A percentile compares a stretch with the other conserved stretches of the same genome.
These are phyloP conservation scores for Calyptommatus sinebrachiatus DNA, from an alignment of 2,113 vertebrate species.

Conservation along the genomic window DNA sequence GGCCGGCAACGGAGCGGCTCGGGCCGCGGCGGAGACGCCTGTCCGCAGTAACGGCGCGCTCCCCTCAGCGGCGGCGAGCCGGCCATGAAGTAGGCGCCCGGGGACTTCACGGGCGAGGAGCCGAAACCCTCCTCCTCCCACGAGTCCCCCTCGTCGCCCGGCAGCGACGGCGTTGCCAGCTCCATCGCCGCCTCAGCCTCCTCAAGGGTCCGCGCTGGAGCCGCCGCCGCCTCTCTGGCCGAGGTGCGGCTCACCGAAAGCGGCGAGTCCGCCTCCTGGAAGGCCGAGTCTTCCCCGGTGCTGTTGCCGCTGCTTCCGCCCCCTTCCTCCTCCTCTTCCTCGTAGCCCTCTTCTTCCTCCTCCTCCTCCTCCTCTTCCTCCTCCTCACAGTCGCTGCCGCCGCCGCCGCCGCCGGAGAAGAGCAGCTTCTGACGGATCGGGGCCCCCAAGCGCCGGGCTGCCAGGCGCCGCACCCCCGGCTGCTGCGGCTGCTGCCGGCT, in stretches of 20 bases:
- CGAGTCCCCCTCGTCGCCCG: slow-evolving; percentile 77
- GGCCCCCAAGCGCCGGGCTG: slow-evolving; percentile 57
- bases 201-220: slow-evolving; percentile 62
- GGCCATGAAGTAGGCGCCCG: slow-evolving; percentile 69
- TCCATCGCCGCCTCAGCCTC: slow-evolving; percentile 67
- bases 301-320: slow-evolving; percentile 83
- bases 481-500: slow-evolving; percentile 62
- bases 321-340: slow-evolving; percentile 86
- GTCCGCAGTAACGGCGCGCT: slow-evolving; percentile 59
- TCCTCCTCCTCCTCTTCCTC: slow-evolving; percentile 84
- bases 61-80: slow-evolving; percentile 79
- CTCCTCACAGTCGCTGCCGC: slow-evolving; percentile 86
- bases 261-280: slow-evolving; percentile 90
- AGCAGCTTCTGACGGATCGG: slow-evolving; percentile 83
- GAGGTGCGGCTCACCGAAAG: slow-evolving; percentile 68
- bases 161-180: slow-evolving; percentile 61
- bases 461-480: slow-evolving; percentile 49
- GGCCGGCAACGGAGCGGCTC: slow-evolving; percentile 15
- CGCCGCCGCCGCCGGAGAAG: slow-evolving; percentile 71
- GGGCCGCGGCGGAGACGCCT: slow-evolving; percentile 31
- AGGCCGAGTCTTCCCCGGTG: slow-evolving; percentile 90
- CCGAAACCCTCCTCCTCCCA: slow-evolving; percentile 87
- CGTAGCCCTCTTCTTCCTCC: slow-evolving; percentile 83
- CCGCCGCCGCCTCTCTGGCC: slow-evolving; percentile 43
- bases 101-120: slow-evolving; percentile 80